Evolutionary conservation across 2,888 invertebrate genomes (phyloP).

Genomic region (Lasiommata megera): DNA sequence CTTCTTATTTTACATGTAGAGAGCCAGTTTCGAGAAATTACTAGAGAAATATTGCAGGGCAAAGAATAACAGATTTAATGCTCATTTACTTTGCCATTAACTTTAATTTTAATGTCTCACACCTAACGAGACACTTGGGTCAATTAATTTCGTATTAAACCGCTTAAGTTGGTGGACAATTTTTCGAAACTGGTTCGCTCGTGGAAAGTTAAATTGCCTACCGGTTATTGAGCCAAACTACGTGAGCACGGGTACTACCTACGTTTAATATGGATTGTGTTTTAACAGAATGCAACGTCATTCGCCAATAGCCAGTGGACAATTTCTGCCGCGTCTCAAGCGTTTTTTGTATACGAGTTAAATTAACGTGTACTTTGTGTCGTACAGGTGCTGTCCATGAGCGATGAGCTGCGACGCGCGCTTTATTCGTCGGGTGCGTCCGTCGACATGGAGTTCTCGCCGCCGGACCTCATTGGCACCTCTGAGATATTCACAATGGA

Average conservation of each 20-base stretch:
- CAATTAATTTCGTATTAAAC: constrained; percentile 9
- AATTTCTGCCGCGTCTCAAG: background rate
- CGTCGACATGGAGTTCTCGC: constrained; percentile 91
- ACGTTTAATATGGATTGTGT: background rate
- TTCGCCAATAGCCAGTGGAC: constrained; percentile 6
- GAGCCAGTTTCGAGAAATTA: constrained; percentile 10
- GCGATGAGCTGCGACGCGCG: constrained; percentile 93
- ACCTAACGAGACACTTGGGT: background rate
- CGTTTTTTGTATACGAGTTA: constrained; percentile 1
- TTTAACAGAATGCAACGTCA: constrained; percentile 6
- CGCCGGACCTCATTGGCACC: constrained; percentile 94
- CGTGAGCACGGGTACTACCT: constrained; percentile 11
- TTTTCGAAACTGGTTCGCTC: constrained; percentile 30
- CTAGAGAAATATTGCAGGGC: background rate
- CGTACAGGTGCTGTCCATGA: constrained; percentile 93
- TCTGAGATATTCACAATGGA: constrained; percentile 96
- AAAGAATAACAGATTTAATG: background rate
- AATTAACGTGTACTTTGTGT: constrained; percentile 30
- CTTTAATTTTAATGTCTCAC: background rate
- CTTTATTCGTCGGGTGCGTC: constrained; percentile 89
- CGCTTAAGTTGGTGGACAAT: constrained; percentile 7
- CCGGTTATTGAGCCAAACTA: constrained; percentile 21
- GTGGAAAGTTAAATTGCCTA: constrained; percentile 23
- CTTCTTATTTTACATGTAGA: background rate
- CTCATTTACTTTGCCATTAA: no score